Percentiles rank a stretch among this genome's conserved stretches.
Conservation (phyloP, 2,888 invertebrate species). For the Linnaemya tessellans region DNA sequence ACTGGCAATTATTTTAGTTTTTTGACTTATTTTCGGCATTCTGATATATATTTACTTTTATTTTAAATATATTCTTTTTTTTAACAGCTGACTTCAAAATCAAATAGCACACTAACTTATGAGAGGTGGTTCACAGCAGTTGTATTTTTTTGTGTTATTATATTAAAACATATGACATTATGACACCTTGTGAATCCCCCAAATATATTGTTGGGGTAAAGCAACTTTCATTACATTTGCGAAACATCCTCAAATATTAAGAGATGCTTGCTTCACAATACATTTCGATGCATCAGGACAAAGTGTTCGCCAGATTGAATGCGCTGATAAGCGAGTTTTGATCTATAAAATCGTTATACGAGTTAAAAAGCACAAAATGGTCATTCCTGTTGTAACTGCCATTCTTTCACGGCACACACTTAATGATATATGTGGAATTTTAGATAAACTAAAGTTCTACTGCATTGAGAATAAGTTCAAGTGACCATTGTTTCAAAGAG, state of each 20-base stretch:
- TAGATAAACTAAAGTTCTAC: slow-evolving; percentile 7
- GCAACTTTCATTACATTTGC: slow-evolving; percentile 1
- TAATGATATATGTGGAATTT: slow-evolving; percentile 5
- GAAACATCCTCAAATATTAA: not conserved
- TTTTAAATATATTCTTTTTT: no score
- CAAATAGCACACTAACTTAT: no score
- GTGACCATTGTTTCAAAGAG: slow-evolving; percentile 35
- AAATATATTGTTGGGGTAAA: slow-evolving; percentile 14
- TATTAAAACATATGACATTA: no score
- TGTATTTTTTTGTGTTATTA: no score
- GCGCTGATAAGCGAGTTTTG: slow-evolving; percentile 12
- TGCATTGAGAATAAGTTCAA: slow-evolving; percentile 30
- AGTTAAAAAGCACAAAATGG: not conserved
- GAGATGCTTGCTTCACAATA: slow-evolving; percentile 12
- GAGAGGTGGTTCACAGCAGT: no score
- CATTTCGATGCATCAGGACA: slow-evolving; percentile 14
- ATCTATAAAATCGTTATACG: slow-evolving; percentile 18
- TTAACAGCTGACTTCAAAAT: no score
- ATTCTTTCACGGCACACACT: slow-evolving; percentile 24
- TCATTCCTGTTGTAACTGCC: slow-evolving; percentile 4
- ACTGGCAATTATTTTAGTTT: no score
- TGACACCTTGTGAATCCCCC: no score
- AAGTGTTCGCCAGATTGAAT: slow-evolving; percentile 20
- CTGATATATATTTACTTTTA: no score
- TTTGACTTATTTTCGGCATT: no score